phyloP scores from a whole-genome alignment of 2,797 vertebrate genomes.

The Bradypodion pumilum region DNA sequence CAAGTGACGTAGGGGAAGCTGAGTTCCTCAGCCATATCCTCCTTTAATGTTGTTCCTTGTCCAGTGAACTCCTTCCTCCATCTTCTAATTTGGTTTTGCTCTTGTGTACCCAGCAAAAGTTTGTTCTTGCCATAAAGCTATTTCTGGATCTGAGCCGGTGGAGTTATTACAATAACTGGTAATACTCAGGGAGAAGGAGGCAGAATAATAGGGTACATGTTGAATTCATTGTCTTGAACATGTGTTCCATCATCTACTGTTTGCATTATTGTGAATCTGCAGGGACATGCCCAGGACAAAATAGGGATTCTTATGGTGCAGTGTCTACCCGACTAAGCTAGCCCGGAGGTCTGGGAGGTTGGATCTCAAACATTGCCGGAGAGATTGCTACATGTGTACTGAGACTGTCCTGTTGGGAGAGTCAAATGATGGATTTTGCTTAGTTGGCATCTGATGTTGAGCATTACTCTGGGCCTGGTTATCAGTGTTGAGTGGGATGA shows the following conservation, averaged over 20 bases:
- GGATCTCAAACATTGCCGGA: neutral
- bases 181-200: neutral
- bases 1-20: too few relatives aligned
- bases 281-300: neutral
- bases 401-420: neutral
- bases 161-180: too few relatives aligned
- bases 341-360: neutral
- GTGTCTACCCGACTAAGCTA: neutral
- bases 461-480: neutral
- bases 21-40: too few relatives aligned
- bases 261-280: neutral
- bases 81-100: too few relatives aligned
- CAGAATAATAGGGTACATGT: neutral
- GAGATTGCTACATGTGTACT: neutral
- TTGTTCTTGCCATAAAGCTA: too few relatives aligned
- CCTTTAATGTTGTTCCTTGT: too few relatives aligned
- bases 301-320: neutral
- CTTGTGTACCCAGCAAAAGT: too few relatives aligned
- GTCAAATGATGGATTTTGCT: neutral
- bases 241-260: neutral
- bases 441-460: neutral
- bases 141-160: too few relatives aligned
- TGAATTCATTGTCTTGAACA: neutral
- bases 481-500: neutral
- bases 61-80: too few relatives aligned